A percentile compares a stretch with the other conserved stretches of the same genome.
These are phyloP conservation scores for Andrena bicolor DNA, from an alignment of 2,888 invertebrate genomes.

Conservation along the genomic window DNA sequence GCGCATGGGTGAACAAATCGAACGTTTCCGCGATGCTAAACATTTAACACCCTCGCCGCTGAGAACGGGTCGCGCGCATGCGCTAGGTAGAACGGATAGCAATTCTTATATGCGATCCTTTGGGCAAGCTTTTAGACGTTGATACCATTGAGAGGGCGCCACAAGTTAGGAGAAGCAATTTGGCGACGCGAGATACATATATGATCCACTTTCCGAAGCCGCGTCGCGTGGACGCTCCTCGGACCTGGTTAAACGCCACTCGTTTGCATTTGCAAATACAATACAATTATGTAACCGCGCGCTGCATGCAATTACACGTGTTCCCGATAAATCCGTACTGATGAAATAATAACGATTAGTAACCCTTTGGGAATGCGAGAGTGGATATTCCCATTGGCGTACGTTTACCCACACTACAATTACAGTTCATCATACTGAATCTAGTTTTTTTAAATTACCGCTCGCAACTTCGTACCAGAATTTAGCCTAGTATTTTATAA, in stretches of 20 bases:
- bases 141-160: conserved; percentile 70
- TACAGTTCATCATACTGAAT: neutral
- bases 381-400: conserved; percentile 23
- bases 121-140: conserved; percentile 64
- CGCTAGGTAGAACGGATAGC: conserved; percentile 37
- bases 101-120: conserved; percentile 58
- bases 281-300: conserved; percentile 49
- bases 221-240: neutral
- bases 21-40: conserved; percentile 61
- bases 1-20: conserved; percentile 65
- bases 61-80: conserved; percentile 36
- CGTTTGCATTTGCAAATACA: conserved; percentile 42
- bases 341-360: conserved; percentile 46
- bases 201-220: conserved; percentile 41
- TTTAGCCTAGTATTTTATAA: too few species aligned
- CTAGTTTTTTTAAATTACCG: neutral
- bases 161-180: conserved; percentile 68
- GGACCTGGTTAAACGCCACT: conserved; percentile 17
- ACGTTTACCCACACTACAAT: conserved; percentile 8
- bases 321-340: conserved; percentile 52
- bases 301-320: conserved; percentile 42
- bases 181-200: conserved; percentile 38
- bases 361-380: conserved; percentile 36
- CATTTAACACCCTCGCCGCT: conserved; percentile 50
- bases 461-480: too few species aligned